Evolutionary conservation across 1,140 invertebrate species (phyloP).

Genomic region (Calliopsis andreniformis): DNA sequence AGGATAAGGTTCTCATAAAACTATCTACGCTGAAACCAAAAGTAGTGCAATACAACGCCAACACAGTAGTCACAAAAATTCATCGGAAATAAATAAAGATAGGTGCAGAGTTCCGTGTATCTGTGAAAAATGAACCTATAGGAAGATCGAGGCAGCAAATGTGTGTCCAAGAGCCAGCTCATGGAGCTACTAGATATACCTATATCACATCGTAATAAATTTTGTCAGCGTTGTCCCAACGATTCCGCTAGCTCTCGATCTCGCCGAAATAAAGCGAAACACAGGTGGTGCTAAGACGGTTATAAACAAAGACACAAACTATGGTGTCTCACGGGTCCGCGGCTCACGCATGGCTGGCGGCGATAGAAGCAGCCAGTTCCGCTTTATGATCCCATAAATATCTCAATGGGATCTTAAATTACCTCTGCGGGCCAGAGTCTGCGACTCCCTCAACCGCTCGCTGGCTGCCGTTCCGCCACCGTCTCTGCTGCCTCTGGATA

Average conservation of each 20-base stretch:
- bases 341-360: slow-evolving; percentile 61
- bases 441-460: slow-evolving; percentile 57
- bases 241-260: slow-evolving; percentile 44
- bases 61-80: no score
- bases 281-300: slow-evolving; percentile 45
- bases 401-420: slow-evolving; percentile 77
- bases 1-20: no score
- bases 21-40: no score
- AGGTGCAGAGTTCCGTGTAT: no score
- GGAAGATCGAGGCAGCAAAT: no score
- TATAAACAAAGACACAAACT: slow-evolving; percentile 69
- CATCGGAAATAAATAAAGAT: no score
- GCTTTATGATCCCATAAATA: slow-evolving; percentile 78
- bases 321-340: slow-evolving; percentile 55
- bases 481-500: slow-evolving; percentile 62
- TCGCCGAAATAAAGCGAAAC: slow-evolving; percentile 57
- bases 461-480: slow-evolving; percentile 50
- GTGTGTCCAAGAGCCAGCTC: no score
- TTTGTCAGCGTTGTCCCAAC: slow-evolving; percentile 14
- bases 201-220: slow-evolving; percentile 52
- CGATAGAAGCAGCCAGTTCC: slow-evolving; percentile 68
- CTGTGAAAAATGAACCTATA: no score
- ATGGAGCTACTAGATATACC: no score
- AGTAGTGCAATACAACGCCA: no score
- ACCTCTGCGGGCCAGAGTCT: slow-evolving; percentile 57